These are phyloP conservation scores for Maconellicoccus hirsutus DNA, from an alignment of 1,140 invertebrate genomes.

Conservation along the genomic window DNA sequence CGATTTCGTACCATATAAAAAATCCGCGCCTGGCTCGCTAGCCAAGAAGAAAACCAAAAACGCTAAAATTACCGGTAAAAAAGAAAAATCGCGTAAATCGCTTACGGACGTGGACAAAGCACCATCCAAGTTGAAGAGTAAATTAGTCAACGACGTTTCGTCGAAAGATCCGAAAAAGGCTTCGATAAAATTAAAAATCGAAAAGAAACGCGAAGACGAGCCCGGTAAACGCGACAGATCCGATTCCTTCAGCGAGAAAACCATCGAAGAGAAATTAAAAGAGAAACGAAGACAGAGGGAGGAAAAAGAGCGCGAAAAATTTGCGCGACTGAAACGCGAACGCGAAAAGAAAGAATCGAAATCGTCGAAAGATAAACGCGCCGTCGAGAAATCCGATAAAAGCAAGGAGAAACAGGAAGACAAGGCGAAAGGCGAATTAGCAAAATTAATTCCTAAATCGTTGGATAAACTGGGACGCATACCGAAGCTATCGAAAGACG, in stretches of 20 bases:
- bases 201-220: slow-evolving; percentile 29
- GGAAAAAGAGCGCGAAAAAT: slow-evolving; percentile 20
- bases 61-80: neutral
- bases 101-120: neutral
- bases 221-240: slow-evolving; percentile 27
- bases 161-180: neutral
- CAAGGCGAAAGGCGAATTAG: slow-evolving; percentile 52
- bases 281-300: slow-evolving; percentile 21
- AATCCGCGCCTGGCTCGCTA: neutral
- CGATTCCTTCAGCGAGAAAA: neutral
- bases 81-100: neutral
- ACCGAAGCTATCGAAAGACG: slow-evolving; percentile 46
- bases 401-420: slow-evolving; percentile 40
- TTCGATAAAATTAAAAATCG: slow-evolving; percentile 24
- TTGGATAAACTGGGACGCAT: slow-evolving; percentile 58
- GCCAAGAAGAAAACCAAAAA: neutral
- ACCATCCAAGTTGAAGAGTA: neutral
- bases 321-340: slow-evolving; percentile 29
- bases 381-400: slow-evolving; percentile 19
- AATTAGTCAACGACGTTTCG: neutral
- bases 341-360: slow-evolving; percentile 31
- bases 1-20: slow-evolving; percentile 1
- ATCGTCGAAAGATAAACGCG: slow-evolving; percentile 22
- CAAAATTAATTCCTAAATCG: slow-evolving; percentile 49
- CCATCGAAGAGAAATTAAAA: slow-evolving; percentile 1